Percentiles rank a stretch among this genome's conserved stretches.
phyloP scores from a whole-genome alignment of 2,888 invertebrate genomes.

The Melanostoma scalare region DNA sequence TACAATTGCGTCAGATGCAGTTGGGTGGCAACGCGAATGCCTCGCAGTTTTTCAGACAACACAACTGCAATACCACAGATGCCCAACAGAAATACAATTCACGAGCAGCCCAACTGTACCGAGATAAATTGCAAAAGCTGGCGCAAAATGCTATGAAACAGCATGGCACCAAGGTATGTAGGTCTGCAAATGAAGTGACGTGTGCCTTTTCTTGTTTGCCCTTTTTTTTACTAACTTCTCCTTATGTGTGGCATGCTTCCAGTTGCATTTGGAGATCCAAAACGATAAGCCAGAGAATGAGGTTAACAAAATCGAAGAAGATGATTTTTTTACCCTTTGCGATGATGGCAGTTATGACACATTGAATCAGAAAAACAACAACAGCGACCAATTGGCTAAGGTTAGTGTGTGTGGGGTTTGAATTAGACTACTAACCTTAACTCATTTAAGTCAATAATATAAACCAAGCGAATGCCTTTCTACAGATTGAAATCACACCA shows the following conservation, averaged over 20 bases:
- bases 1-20: conserved; percentile 98
- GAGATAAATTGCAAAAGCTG: conserved; percentile 91
- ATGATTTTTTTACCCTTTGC: conserved; percentile 95
- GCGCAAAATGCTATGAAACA: conserved; percentile 95
- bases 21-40: conserved; percentile 98
- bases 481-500: conserved; percentile 75
- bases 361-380: conserved; percentile 82
- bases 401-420: conserved; percentile 80
- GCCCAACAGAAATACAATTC: conserved; percentile 99
- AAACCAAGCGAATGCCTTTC: not conserved
- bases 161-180: conserved; percentile 90
- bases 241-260: conserved; percentile 73
- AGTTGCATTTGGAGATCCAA: conserved; percentile 89
- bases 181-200: not conserved
- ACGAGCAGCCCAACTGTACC: conserved; percentile 95
- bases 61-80: conserved; percentile 95
- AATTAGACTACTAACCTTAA: conserved; percentile 23
- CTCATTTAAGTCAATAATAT: not conserved
- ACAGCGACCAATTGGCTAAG: conserved; percentile 80
- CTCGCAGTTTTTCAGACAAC: conserved; percentile 95
- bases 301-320: conserved; percentile 86
- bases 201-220: conserved; percentile 33
- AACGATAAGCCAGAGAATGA: conserved; percentile 85
- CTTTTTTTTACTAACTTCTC: conserved; percentile 45
- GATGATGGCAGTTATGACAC: conserved; percentile 83